Evolutionary conservation across 2,797 vertebrate species (phyloP).

Genomic region (Mormyrus hasselquistii): DNA sequence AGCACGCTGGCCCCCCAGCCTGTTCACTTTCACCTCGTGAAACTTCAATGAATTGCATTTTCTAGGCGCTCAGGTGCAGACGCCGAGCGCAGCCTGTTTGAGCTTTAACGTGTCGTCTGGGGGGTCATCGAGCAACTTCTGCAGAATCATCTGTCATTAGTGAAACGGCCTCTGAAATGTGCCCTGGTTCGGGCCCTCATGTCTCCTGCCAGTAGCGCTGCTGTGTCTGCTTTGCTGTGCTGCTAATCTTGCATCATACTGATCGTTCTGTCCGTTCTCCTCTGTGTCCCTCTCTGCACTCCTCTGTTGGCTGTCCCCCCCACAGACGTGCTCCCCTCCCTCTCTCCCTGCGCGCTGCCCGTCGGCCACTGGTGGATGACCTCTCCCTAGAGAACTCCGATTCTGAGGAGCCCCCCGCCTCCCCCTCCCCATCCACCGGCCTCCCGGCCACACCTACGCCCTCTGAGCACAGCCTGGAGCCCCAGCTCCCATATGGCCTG

Average conservation of each 20-base stretch:
- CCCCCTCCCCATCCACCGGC: conserved; percentile 63
- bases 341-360: conserved; percentile 62
- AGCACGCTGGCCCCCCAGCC: background rate
- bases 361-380: conserved; percentile 78
- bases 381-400: conserved; percentile 78
- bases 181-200: background rate
- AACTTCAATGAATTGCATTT: background rate
- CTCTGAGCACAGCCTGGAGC: conserved; percentile 56
- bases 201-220: background rate
- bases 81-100: background rate
- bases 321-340: conserved; percentile 63
- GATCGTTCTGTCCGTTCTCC: background rate
- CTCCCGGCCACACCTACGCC: conserved; percentile 60
- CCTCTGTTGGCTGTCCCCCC: background rate
- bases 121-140: background rate
- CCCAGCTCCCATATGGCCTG: conserved; percentile 56
- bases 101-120: background rate
- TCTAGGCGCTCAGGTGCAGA: background rate
- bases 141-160: background rate
- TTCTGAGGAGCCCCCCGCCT: conserved; percentile 69
- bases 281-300: background rate
- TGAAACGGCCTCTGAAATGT: background rate
- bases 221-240: background rate
- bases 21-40: background rate
- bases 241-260: background rate